Base-by-base conservation (phyloP, 2,113 vertebrate genomes). In the Rousettus leschenaultii region DNA sequence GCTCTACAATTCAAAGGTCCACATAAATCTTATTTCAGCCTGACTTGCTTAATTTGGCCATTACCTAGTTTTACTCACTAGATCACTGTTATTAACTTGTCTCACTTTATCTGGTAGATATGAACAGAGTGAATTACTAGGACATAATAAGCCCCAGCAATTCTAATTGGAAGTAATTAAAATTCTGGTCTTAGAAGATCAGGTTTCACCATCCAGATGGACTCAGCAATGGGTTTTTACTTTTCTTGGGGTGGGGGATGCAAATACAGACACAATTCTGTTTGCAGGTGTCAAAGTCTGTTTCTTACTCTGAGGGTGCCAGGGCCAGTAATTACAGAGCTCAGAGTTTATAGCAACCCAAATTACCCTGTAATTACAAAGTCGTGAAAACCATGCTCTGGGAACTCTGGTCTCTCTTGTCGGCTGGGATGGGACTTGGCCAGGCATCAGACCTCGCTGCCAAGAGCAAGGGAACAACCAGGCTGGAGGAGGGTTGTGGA, bases 291-390 rank as follows among this genome's bases (percentile, higher is more conserved):
- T 65, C 55, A 43, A 45, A 14, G 3, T 59, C 30, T 33, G 55
- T 45, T 53, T 61, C 78, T n/a, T 3, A 30, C 16, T 68, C 26
- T 70, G 16, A 66, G 53, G 28, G 3, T 82, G 15, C 43, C 43
- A 65, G 26, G 22, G 51, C 61, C 1, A 4, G 45, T 94, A 87
- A 97, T 97, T 86, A 93, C 2, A 93, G 86, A 48, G 78, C 33
- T 22, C 70, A 51, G 43, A 18, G 38, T 94, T 95, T 94, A 95
- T 16, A 93, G 89, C 51, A 95, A 63, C 22, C 53, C 35, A 30
- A 55, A 77, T 95, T 89, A 57, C 77, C 55, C 53, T 79, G 38
- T 83, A 84, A 92, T 96, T 95, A 96, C 63, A 59, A 68, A 70
- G 38, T 26, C 53, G 7, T 94, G 79, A 55, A 90, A 93, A 92